These are phyloP conservation scores for Drosophila repleta DNA, from an alignment of 1,140 invertebrate species.

Conservation along the genomic window DNA sequence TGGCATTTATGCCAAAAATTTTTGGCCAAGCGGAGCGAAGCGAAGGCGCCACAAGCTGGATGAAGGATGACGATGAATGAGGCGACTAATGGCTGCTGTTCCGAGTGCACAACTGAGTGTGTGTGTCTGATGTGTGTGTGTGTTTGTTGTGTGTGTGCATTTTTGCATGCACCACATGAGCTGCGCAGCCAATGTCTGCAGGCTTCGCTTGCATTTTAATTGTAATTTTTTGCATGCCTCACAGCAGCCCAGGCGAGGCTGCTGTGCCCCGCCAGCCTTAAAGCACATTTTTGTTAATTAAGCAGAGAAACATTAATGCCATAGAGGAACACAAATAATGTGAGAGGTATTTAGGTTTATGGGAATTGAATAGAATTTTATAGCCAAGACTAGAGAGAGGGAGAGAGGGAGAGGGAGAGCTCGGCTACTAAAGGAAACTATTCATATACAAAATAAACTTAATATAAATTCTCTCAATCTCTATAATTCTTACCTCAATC, in stretches of 20 bases:
- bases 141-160: slow-evolving; percentile 34
- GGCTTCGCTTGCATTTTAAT: slow-evolving; percentile 49
- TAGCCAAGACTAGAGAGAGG: too few relatives aligned
- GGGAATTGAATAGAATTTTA: too few relatives aligned
- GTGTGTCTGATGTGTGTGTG: slow-evolving; percentile 9
- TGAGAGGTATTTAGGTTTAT: too few relatives aligned
- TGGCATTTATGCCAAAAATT: slow-evolving; percentile 83
- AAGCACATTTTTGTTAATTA: slow-evolving; percentile 37
- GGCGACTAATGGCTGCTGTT: slow-evolving; percentile 20
- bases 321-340: too few relatives aligned
- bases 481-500: too few relatives aligned
- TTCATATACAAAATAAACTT: too few relatives aligned
- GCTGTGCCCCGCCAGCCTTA: slow-evolving; percentile 10
- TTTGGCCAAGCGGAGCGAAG: slow-evolving; percentile 53
- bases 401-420: too few relatives aligned
- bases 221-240: slow-evolving; percentile 63
- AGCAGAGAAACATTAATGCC: background rate
- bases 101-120: slow-evolving; percentile 2
- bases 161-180: slow-evolving; percentile 56
- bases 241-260: slow-evolving; percentile 24
- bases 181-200: slow-evolving; percentile 27
- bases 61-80: slow-evolving; percentile 70
- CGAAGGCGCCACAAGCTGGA: slow-evolving; percentile 35
- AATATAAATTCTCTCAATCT: too few relatives aligned
- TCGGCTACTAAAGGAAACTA: too few relatives aligned